A percentile compares a stretch with the other conserved stretches of the same genome.
phyloP scores from a whole-genome alignment of 2,888 invertebrate genomes.

The Isoperla grammatica region DNA sequence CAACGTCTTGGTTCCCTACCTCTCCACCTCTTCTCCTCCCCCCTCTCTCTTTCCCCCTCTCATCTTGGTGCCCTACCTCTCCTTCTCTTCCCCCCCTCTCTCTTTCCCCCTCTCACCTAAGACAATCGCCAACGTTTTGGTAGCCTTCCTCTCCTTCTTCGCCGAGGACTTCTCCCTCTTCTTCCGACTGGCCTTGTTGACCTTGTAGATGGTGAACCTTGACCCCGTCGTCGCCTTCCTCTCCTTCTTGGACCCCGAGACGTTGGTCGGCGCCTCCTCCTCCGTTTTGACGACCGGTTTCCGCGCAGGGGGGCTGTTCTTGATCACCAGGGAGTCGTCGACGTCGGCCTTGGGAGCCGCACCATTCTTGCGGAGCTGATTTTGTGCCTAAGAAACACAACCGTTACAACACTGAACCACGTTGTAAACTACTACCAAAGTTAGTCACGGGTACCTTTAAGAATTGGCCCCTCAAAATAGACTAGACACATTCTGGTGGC shows the following conservation, averaged over 20 bases:
- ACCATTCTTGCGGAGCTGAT: conserved; percentile 25
- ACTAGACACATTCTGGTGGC: no score
- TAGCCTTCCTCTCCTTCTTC: conserved; percentile 94
- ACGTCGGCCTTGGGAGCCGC: conserved; percentile 21
- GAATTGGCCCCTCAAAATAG: no score
- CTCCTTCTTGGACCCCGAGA: conserved; percentile 57
- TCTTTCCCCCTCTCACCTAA: conserved; percentile 83
- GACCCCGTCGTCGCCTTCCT: conserved; percentile 58
- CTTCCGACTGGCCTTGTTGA: conserved; percentile 90
- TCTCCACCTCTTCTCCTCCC: conserved; percentile 38
- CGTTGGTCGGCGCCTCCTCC: conserved; percentile 39
- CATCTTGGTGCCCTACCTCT: conserved; percentile 97
- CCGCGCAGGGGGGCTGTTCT: conserved; percentile 1
- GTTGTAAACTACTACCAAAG: no score
- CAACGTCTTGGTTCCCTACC: no score
- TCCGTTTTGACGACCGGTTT: conserved; percentile 15
- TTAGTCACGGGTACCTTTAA: no score
- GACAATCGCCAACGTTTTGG: conserved; percentile 97
- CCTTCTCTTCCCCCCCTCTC: conserved; percentile 90
- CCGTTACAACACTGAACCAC: no score
- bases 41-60: conserved; percentile 44
- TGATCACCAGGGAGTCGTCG: conserved; percentile 20
- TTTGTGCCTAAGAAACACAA: not conserved
- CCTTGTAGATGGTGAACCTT: conserved; percentile 83
- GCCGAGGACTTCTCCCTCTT: conserved; percentile 91